Conservation (phyloP, 2,113 vertebrate species). For the Fukomys damarensis region DNA sequence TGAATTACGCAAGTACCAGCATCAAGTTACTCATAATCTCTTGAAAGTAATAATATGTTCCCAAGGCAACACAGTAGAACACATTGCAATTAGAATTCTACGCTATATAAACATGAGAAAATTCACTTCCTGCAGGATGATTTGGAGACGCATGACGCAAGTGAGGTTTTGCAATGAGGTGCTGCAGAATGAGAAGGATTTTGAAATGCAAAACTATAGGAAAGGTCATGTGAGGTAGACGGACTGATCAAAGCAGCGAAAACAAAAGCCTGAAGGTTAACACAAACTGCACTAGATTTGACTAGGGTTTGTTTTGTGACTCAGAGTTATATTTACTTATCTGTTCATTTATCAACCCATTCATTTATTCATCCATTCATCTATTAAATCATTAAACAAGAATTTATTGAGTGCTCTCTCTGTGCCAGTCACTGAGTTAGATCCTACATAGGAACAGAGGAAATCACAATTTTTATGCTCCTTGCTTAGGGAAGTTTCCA, state of each 20-base stretch:
- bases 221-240: neutral
- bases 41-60: neutral
- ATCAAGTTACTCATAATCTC: neutral
- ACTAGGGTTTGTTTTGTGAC: neutral
- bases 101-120: neutral
- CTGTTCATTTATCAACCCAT: neutral
- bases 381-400: neutral
- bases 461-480: slow-evolving; percentile 5
- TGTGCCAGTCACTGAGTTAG: neutral
- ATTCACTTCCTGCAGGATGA: neutral
- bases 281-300: neutral
- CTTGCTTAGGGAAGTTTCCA: neutral
- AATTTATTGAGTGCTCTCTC: neutral
- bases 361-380: neutral
- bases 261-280: neutral
- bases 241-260: neutral
- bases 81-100: neutral
- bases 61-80: neutral
- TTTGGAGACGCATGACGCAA: neutral
- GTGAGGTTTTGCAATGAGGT: neutral
- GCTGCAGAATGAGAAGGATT: neutral
- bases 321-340: neutral
- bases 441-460: neutral
- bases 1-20: neutral
- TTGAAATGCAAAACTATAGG: neutral